Conservation (phyloP, 2,113 vertebrate species). For the Arizona elegans region DNA sequence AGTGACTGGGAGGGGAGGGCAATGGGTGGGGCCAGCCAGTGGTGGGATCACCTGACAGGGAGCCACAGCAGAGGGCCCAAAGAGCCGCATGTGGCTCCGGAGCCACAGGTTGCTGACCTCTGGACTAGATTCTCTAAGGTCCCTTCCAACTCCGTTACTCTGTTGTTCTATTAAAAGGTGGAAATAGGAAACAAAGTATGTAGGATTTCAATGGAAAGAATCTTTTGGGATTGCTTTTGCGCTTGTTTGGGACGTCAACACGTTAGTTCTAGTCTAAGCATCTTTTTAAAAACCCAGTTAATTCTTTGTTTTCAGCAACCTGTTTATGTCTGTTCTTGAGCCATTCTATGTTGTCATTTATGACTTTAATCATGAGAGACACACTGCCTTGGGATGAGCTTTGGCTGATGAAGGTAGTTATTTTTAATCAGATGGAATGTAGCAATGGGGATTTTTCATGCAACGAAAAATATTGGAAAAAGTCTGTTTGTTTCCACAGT, state of each 20-base stretch:
- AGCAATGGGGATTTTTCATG: neutral
- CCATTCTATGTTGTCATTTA: neutral
- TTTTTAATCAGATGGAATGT: neutral
- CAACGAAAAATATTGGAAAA: neutral
- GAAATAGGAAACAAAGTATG: neutral
- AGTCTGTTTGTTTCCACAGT: neutral
- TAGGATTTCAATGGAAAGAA: neutral
- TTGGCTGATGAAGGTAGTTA: neutral
- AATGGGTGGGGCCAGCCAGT: too few species aligned
- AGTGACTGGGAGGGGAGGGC: too few species aligned
- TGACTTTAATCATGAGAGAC: neutral
- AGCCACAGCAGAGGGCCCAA: too few species aligned
- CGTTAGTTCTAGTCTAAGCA: neutral
- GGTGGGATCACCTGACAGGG: too few species aligned
- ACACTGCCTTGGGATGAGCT: neutral
- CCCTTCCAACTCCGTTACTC: neutral
- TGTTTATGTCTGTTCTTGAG: neutral
- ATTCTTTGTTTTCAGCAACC: neutral
- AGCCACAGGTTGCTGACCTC: too few species aligned
- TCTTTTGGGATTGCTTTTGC: neutral
- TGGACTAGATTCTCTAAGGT: neutral
- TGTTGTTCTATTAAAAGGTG: neutral
- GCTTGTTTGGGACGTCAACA: neutral
- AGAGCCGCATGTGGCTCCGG: too few species aligned
- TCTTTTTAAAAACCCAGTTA: neutral